Percentiles rank a stretch among this genome's conserved stretches.
phyloP scores from a whole-genome alignment of 2,888 invertebrate genomes.

The Drymonia ruficornis region DNA sequence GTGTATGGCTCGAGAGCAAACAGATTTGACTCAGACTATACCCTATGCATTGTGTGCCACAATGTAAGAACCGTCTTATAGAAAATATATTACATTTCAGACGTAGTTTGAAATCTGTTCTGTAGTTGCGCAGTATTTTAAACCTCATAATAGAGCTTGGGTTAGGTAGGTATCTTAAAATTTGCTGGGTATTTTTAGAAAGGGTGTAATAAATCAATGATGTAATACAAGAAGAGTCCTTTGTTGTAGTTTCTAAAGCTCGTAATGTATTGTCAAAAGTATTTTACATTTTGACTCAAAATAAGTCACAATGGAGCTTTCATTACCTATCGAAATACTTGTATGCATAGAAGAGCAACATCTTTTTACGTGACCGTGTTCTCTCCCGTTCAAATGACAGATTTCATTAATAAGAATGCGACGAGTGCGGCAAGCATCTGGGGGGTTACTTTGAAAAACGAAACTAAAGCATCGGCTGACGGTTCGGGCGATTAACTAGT shows the following conservation, averaged over 20 bases:
- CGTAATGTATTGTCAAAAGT: neutral
- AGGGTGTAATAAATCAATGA: conserved; percentile 1
- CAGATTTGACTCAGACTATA: conserved; percentile 43
- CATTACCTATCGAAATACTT: too few relatives aligned
- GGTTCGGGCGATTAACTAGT: too few relatives aligned
- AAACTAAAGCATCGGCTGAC: too few relatives aligned
- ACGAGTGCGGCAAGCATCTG: too few relatives aligned
- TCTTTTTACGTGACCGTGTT: too few relatives aligned
- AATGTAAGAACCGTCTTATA: neutral
- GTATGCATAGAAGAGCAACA: too few relatives aligned
- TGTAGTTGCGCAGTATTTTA: neutral
- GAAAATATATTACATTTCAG: neutral
- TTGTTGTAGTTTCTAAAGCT: neutral
- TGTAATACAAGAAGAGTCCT: neutral
- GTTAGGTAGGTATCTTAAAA: neutral
- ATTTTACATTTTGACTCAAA: neutral
- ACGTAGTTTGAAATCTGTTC: neutral
- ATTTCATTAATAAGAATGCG: too few relatives aligned
- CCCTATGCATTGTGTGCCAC: conserved; percentile 27
- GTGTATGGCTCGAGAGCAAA: conserved; percentile 55
- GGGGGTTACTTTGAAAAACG: too few relatives aligned
- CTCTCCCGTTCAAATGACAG: too few relatives aligned
- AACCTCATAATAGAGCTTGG: neutral
- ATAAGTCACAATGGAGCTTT: too few relatives aligned
- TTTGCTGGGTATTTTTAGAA: neutral